Conservation (phyloP, 2,113 vertebrate genomes). For the Erpornis zantholeuca region DNA sequence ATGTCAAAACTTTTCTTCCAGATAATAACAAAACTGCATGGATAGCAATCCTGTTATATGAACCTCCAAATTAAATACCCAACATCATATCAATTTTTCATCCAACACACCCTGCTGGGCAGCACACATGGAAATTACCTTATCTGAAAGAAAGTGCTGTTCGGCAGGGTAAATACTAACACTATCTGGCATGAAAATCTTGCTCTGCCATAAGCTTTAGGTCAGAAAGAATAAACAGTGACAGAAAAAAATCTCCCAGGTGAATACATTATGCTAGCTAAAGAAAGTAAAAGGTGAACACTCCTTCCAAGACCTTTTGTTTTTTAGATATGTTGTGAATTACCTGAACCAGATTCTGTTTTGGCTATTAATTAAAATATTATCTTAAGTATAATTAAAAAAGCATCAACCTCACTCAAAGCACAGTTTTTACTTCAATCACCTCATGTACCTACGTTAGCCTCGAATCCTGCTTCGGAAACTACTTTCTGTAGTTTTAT, state of each 20-base stretch:
- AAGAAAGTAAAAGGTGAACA: background rate
- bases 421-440: background rate
- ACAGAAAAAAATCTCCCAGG: background rate
- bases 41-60: background rate
- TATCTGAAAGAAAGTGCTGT: slow-evolving; percentile 22
- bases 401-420: background rate
- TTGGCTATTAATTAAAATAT: background rate
- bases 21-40: slow-evolving; percentile 24
- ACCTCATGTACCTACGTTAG: background rate
- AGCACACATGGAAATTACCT: background rate
- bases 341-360: background rate
- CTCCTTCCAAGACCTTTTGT: background rate
- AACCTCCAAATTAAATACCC: slow-evolving; percentile 24
- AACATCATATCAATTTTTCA: slow-evolving; percentile 5
- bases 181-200: slow-evolving; percentile 30
- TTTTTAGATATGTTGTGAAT: background rate
- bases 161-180: background rate
- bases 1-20: slow-evolving; percentile 47
- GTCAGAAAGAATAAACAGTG: slow-evolving; percentile 1
- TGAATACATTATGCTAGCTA: background rate
- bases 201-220: background rate
- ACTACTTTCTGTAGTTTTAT: background rate
- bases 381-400: background rate
- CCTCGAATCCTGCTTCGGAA: background rate
- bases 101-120: background rate